Percentiles rank a stretch among this genome's conserved stretches.
phyloP scores from a whole-genome alignment of 2,113 vertebrate genomes.

The Prietella phreatophila region DNA sequence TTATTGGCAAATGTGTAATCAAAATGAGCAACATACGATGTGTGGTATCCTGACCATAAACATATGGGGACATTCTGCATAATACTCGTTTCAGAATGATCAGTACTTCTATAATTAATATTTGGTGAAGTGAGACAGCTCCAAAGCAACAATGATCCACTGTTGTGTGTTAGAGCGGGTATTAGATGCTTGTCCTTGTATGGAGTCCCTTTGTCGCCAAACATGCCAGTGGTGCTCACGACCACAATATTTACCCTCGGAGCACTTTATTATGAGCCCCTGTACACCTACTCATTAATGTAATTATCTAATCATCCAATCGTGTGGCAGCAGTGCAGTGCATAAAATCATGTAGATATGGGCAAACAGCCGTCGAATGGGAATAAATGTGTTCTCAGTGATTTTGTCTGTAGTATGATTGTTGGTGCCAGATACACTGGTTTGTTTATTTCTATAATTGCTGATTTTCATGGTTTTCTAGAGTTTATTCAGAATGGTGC shows the following conservation, averaged over 20 bases:
- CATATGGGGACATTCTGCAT: neutral
- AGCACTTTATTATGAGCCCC: neutral
- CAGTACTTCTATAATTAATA: neutral
- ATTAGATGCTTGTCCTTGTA: neutral
- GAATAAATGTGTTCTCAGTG: neutral
- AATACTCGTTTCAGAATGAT: neutral
- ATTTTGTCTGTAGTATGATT: neutral
- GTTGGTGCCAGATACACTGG: neutral
- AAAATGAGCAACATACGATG: neutral
- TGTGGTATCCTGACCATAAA: conserved; percentile 1
- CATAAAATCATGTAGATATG: neutral
- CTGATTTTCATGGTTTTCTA: neutral
- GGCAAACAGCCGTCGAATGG: neutral
- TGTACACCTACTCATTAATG: neutral
- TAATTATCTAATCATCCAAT: neutral
- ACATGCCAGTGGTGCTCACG: neutral
- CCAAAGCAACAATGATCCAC: neutral
- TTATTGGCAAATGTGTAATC: neutral
- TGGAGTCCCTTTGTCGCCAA: neutral
- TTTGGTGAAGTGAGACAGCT: neutral
- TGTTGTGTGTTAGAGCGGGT: neutral
- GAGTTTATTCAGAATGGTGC: neutral
- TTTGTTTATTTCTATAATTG: neutral
- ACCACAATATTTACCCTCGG: neutral
- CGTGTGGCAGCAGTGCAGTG: neutral